Percentiles rank a stretch among this genome's conserved stretches.
These are phyloP conservation scores for Xerus inauris DNA, from an alignment of 2,113 vertebrate species.

Conservation along the genomic window DNA sequence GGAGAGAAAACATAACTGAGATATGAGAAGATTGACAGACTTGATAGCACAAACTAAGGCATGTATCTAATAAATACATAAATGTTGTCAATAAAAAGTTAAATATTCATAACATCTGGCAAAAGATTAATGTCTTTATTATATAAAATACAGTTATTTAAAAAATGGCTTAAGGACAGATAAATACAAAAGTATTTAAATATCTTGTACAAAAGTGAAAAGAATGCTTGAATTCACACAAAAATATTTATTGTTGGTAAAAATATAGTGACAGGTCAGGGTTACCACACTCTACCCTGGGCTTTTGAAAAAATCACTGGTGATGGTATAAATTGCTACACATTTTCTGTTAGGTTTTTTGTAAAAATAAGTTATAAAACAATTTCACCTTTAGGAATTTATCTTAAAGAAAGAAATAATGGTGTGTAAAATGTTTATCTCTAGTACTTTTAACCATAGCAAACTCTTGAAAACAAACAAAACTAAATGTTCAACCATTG, in stretches of 20 bases:
- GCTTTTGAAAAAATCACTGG: neutral
- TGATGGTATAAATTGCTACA: neutral
- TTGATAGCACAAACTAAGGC: neutral
- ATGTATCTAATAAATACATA: neutral
- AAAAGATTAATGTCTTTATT: constrained; percentile 6
- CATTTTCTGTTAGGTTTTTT: constrained; percentile 41
- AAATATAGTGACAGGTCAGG: neutral
- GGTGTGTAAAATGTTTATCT: constrained; percentile 1
- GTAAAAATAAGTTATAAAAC: constrained; percentile 1
- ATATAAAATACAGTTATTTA: neutral
- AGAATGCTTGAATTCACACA: neutral
- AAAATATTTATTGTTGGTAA: neutral
- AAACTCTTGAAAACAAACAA: neutral
- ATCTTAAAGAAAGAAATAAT: constrained; percentile 17
- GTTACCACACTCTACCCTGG: neutral
- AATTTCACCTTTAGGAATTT: constrained; percentile 26
- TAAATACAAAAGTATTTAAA: constrained; percentile 15
- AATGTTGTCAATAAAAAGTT: constrained; percentile 24
- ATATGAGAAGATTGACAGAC: neutral
- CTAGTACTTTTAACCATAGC: constrained; percentile 13
- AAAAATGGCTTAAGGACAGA: neutral
- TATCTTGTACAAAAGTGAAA: neutral
- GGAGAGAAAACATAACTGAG: neutral
- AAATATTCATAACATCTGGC: neutral
- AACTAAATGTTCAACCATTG: neutral